These are phyloP conservation scores for Papilio elwesi DNA, from an alignment of 2,888 invertebrate genomes.

Conservation along the genomic window DNA sequence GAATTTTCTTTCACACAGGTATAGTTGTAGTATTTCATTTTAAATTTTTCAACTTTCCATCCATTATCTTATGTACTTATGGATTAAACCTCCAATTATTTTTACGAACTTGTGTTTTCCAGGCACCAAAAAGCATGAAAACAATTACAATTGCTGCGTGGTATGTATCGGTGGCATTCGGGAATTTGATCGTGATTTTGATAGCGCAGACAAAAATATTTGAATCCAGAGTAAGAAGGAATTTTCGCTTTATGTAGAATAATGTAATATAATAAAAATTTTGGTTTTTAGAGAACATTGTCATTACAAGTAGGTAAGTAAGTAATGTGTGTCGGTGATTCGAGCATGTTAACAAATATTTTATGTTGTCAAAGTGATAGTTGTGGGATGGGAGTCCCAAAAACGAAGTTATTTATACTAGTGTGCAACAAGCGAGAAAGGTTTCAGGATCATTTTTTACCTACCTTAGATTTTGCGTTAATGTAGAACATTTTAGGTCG, in stretches of 20 bases:
- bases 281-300: neutral
- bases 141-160: constrained; percentile 93
- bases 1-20: constrained; percentile 93
- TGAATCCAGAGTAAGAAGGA: constrained; percentile 83
- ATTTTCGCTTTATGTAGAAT: neutral
- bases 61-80: too few relatives aligned
- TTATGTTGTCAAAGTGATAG: too few relatives aligned
- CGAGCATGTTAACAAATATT: neutral
- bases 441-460: too few relatives aligned
- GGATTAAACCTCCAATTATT: too few relatives aligned
- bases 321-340: neutral
- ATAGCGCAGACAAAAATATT: constrained; percentile 87
- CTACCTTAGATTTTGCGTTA: too few relatives aligned
- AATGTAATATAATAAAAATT: neutral
- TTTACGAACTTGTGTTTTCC: constrained; percentile 30
- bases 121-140: constrained; percentile 93
- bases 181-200: constrained; percentile 91
- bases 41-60: too few relatives aligned
- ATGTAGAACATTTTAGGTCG: too few relatives aligned
- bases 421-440: too few relatives aligned
- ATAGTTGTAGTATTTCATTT: neutral
- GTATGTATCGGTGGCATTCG: constrained; percentile 91
- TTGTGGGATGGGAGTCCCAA: too few relatives aligned
- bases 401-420: too few relatives aligned
- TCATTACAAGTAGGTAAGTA: neutral